Evolutionary conservation across 2,797 vertebrate genomes (phyloP).

Genomic region (Brachymystax lenok): DNA sequence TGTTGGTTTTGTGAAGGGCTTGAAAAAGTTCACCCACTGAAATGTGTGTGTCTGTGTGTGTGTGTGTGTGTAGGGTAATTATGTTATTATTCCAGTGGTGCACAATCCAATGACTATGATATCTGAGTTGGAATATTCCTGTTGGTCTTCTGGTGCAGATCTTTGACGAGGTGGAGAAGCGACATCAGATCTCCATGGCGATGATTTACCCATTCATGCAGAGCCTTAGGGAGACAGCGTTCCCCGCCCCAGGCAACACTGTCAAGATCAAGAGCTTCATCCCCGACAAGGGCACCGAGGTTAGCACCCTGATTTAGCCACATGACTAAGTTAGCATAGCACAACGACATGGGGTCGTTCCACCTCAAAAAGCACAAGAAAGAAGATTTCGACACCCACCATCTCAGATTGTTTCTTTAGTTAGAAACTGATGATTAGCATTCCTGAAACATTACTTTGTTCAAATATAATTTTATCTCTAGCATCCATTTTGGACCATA

Average conservation of each 20-base stretch:
- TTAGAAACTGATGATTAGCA: no score
- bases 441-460: no score
- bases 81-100: neutral
- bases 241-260: conserved; percentile 90
- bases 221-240: conserved; percentile 87
- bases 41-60: neutral
- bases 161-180: conserved; percentile 95
- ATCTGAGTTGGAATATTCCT: neutral
- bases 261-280: conserved; percentile 97
- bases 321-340: neutral
- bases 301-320: conserved; percentile 48
- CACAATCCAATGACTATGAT: neutral
- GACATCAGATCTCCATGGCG: conserved; percentile 89
- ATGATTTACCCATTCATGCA: conserved; percentile 99
- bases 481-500: no score
- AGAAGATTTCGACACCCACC: no score
- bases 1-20: neutral
- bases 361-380: no score
- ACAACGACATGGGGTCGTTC: neutral
- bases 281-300: conserved; percentile 92
- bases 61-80: no score
- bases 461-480: no score
- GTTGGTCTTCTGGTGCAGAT: conserved; percentile 72
- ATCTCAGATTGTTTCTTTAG: no score
- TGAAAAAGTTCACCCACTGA: neutral